phyloP scores from a whole-genome alignment of 1,140 invertebrate genomes.

The Aphelenchoides besseyi region DNA sequence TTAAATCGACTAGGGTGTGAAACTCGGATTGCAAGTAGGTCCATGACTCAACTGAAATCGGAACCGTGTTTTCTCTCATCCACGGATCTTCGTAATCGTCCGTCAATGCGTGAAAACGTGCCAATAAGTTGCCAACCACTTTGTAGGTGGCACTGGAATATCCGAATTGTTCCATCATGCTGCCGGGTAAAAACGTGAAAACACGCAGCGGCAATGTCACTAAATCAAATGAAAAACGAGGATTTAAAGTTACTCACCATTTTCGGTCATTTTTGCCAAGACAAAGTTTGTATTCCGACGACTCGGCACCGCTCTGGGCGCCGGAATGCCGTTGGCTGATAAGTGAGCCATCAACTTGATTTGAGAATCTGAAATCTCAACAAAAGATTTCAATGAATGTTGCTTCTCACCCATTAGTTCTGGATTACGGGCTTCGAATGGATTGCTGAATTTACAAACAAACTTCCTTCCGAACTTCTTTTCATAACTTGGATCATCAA shows the following conservation, averaged over 20 bases:
- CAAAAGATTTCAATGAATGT: too few relatives aligned
- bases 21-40: slow-evolving; percentile 17
- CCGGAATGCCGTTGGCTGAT: neutral
- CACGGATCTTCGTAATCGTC: slow-evolving; percentile 9
- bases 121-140: neutral
- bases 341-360: slow-evolving; percentile 7
- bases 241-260: neutral
- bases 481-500: neutral
- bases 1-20: neutral
- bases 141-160: slow-evolving; percentile 2
- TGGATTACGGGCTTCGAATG: neutral
- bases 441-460: slow-evolving; percentile 12
- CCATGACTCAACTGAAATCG: slow-evolving; percentile 8
- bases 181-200: slow-evolving; percentile 16
- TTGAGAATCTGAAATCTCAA: slow-evolving; percentile 5
- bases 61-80: slow-evolving; percentile 10
- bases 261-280: slow-evolving; percentile 1
- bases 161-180: slow-evolving; percentile 6
- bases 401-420: slow-evolving; percentile 12
- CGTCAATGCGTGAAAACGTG: slow-evolving; percentile 1
- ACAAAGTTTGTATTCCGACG: neutral
- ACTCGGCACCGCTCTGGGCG: neutral
- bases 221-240: neutral
- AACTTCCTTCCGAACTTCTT: slow-evolving; percentile 3
- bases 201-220: slow-evolving; percentile 19